A percentile compares a stretch with the other conserved stretches of the same genome.
phyloP scores from a whole-genome alignment of 1,140 invertebrate genomes.

The Calosoma granatense region DNA sequence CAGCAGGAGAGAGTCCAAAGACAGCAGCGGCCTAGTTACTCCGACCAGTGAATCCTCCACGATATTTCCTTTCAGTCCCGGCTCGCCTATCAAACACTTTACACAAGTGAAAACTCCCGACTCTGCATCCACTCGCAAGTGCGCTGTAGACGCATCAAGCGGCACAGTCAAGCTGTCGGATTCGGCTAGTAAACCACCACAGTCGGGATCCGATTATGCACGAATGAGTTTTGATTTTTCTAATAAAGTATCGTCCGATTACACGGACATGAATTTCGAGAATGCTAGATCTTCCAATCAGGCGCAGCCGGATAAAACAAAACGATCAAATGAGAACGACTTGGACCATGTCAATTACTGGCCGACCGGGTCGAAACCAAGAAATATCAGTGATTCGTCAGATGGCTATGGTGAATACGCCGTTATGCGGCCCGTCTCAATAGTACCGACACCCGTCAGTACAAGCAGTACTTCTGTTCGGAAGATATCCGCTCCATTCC shows the following conservation, averaged over 20 bases:
- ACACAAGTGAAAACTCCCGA: conserved; percentile 27
- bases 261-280: conserved; percentile 28
- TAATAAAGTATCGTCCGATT: conserved; percentile 19
- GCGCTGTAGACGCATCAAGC: conserved; percentile 6
- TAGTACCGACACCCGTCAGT: conserved; percentile 10
- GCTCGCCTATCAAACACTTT: conserved; percentile 43
- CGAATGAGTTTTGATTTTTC: neutral
- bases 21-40: conserved; percentile 36
- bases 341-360: conserved; percentile 30
- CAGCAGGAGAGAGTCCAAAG: conserved; percentile 32
- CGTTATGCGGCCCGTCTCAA: conserved; percentile 26
- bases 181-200: conserved; percentile 6
- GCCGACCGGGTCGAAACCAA: conserved; percentile 16
- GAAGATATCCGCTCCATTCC: conserved; percentile 15
- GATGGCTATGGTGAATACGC: conserved; percentile 29
- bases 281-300: conserved; percentile 1
- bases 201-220: neutral
- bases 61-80: conserved; percentile 48
- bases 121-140: conserved; percentile 30
- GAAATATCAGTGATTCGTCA: neutral
- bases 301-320: neutral
- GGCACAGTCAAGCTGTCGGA: conserved; percentile 21
- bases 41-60: conserved; percentile 45
- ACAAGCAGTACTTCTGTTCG: neutral
- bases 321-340: neutral